Evolutionary conservation across 2,888 invertebrate genomes (phyloP), one percentile per base, ranked within the genome.

Genomic region (Drosophila subsilvestris): DNA sequence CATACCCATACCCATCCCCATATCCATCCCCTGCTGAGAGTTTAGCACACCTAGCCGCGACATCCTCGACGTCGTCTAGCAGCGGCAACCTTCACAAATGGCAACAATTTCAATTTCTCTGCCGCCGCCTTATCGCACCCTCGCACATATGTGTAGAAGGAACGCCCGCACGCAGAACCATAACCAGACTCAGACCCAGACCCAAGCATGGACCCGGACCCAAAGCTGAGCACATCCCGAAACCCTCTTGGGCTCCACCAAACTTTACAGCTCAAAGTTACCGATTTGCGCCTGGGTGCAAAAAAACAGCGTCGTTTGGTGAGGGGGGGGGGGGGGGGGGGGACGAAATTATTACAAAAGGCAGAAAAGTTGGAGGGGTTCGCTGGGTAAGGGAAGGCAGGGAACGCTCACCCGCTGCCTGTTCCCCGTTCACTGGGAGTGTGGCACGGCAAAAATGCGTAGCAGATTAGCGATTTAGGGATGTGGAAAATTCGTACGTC

Each of bases 381-480:
- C 63, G 42, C 22, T 29, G 65, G 44, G 42, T 44, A 17, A 45
- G 22, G 60, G 43, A 51, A 48, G 14, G n/a, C n/a, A n/a, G n/a
- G n/a, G n/a, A n/a, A n/a, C n/a, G n/a, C 37, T n/a, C 2, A 1
- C 9, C 27, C 25, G 5, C 1, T 25, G 4, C 25, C 22, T 2
- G 25, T 27, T 27, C 10, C 37, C 6, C 47, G 59, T 32, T 42
- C 60, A 49, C 43, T 18, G 53, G 27, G 66, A 25, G 62, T 54
- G 65, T 50, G 72, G 79, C 75, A 74, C 61, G 74, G 86, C 63
- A 83, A 80, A 82, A 86, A 86, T 81, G 89, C 79, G 78, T 81
- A 79, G 79, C 82, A 89, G 89, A 89, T 90, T 90, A 86, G 79
- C 76, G 85, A 90, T 89, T 90, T 86, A 90, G 87, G 85, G 89